phyloP scores from a whole-genome alignment of 2,888 invertebrate genomes.

The Macaria notata region DNA sequence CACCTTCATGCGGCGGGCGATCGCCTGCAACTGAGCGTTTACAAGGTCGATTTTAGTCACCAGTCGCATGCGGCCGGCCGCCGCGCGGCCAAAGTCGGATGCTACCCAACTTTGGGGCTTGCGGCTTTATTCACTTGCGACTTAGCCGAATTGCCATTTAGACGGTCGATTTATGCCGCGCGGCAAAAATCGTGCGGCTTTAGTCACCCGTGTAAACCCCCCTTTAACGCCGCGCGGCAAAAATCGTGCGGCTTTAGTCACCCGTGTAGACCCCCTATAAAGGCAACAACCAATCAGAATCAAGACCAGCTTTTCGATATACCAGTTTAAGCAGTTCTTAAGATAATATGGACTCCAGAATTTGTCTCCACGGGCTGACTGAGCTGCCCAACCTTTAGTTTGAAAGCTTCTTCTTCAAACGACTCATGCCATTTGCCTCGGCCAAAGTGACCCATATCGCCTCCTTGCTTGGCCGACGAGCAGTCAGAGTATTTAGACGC shows the following conservation, averaged over 20 bases:
- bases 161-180: constrained; percentile 41
- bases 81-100: constrained; percentile 48
- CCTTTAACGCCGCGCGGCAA: constrained; percentile 34
- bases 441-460: constrained; percentile 96
- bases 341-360: constrained; percentile 97
- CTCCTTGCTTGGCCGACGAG: constrained; percentile 97
- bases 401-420: constrained; percentile 98
- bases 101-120: constrained; percentile 49
- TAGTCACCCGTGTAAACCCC: constrained; percentile 45
- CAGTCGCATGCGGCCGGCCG: constrained; percentile 45
- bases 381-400: constrained; percentile 95
- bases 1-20: constrained; percentile 29
- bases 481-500: constrained; percentile 98
- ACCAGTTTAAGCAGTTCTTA: constrained; percentile 89
- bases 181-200: constrained; percentile 45
- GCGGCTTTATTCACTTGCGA: constrained; percentile 46
- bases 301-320: background rate
- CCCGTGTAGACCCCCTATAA: constrained; percentile 40
- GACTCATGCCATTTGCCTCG: constrained; percentile 98
- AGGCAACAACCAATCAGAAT: constrained; percentile 9
- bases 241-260: constrained; percentile 46
- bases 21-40: constrained; percentile 35
- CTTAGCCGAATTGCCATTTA: constrained; percentile 46
- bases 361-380: constrained; percentile 96
- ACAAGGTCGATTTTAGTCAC: constrained; percentile 39